These are phyloP conservation scores for Anthoptus insignis DNA, from an alignment of 2,888 invertebrate species.

Conservation along the genomic window DNA sequence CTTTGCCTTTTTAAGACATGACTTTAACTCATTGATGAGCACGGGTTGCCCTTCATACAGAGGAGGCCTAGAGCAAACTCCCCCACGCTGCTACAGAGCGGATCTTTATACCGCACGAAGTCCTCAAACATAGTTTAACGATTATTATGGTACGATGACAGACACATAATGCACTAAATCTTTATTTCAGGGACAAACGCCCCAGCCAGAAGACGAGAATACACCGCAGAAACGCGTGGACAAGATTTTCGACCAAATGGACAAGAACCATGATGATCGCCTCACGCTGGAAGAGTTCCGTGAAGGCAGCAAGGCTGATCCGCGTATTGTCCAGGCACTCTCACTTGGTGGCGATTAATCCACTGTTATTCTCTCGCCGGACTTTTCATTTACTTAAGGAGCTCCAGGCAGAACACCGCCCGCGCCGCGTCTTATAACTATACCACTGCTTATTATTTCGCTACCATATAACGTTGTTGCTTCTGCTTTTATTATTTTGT, in stretches of 20 bases:
- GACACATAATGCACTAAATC: too few relatives aligned
- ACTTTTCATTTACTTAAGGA: slow-evolving; percentile 77
- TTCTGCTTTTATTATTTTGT: slow-evolving; percentile 20
- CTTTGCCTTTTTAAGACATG: too few relatives aligned
- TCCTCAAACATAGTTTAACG: too few relatives aligned
- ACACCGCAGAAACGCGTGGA: slow-evolving; percentile 98
- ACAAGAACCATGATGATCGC: slow-evolving; percentile 99
- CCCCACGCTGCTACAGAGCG: too few relatives aligned
- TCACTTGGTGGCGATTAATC: slow-evolving; percentile 93
- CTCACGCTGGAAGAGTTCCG: slow-evolving; percentile 98
- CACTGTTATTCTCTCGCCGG: slow-evolving; percentile 83
- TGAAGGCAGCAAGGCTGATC: slow-evolving; percentile 99
- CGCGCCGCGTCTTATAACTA: slow-evolving; percentile 55
- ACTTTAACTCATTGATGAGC: too few relatives aligned
- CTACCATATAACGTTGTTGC: slow-evolving; percentile 16
- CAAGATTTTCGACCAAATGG: slow-evolving; percentile 99
- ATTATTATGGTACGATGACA: too few relatives aligned
- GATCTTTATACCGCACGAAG: too few relatives aligned
- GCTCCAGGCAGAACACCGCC: slow-evolving; percentile 52
- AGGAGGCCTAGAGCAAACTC: too few relatives aligned
- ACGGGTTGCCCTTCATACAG: too few relatives aligned
- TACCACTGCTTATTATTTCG: slow-evolving; percentile 26
- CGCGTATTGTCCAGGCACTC: slow-evolving; percentile 98
- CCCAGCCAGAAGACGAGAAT: slow-evolving; percentile 96
- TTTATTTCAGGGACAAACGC: slow-evolving; percentile 95